phyloP scores from a whole-genome alignment of 2,797 vertebrate genomes.

The Channa striata region DNA sequence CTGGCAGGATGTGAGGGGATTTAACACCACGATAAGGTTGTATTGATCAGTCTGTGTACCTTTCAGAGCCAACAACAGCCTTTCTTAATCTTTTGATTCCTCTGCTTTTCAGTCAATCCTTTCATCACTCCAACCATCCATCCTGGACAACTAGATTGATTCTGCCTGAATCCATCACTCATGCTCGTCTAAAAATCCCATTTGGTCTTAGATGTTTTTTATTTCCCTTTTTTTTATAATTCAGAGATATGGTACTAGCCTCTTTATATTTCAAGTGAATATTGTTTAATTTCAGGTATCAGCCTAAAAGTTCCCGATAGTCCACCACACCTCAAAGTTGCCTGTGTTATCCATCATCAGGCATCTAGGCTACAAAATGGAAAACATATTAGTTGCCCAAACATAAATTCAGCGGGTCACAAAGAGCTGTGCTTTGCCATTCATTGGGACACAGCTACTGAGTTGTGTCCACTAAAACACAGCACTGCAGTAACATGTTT shows the following conservation, averaged over 20 bases:
- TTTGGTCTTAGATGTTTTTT: conserved; percentile 13
- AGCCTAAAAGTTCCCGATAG: neutral
- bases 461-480: no score
- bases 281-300: conserved; percentile 15
- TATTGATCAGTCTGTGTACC: conserved; percentile 68
- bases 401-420: no score
- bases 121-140: conserved; percentile 38
- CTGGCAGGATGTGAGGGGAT: conserved; percentile 55
- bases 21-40: conserved; percentile 52
- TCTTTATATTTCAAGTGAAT: neutral
- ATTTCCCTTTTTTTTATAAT: neutral
- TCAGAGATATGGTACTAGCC: neutral
- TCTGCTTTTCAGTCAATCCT: conserved; percentile 45
- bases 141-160: conserved; percentile 29
- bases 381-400: no score
- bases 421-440: no score
- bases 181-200: conserved; percentile 18
- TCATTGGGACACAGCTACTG: no score
- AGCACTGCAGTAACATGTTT: no score
- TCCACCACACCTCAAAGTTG: no score
- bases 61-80: conserved; percentile 56
- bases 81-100: conserved; percentile 66
- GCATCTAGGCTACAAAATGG: no score
- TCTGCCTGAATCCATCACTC: conserved; percentile 17
- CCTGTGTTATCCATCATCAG: no score